Conservation (phyloP, 2,888 invertebrate genomes). For the Teleogryllus oceanicus region DNA sequence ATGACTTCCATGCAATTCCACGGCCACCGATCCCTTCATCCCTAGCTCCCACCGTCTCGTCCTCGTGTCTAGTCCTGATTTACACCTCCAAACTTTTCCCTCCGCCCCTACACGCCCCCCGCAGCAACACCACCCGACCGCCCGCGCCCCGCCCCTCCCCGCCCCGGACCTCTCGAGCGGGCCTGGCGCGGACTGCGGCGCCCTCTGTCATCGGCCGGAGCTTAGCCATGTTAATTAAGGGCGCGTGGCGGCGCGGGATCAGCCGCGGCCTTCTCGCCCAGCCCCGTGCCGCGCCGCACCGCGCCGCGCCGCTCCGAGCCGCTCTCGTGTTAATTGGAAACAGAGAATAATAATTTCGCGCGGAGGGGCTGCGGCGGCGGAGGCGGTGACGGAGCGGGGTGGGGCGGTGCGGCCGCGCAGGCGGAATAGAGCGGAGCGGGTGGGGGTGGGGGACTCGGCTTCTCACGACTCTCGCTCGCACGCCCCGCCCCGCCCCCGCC, state of each 20-base stretch:
- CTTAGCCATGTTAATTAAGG: constrained; percentile 9
- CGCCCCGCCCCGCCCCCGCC: neutral
- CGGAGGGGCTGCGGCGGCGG: neutral
- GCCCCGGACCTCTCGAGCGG: neutral
- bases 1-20: too few relatives aligned
- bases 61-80: too few relatives aligned
- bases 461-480: neutral
- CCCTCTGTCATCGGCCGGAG: neutral
- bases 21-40: too few relatives aligned
- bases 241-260: neutral
- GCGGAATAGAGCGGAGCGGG: neutral
- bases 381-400: neutral
- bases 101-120: too few relatives aligned
- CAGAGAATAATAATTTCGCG: constrained; percentile 18
- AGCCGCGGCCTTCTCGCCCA: too few relatives aligned
- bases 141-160: neutral
- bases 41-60: too few relatives aligned
- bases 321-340: constrained; percentile 18
- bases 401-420: neutral
- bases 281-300: neutral
- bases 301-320: neutral
- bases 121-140: too few relatives aligned
- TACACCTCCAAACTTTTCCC: too few relatives aligned
- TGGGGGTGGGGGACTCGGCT: neutral
- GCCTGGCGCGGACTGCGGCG: neutral